Conservation (phyloP, 2,113 vertebrate species). For the Bolborhynchus lineola region DNA sequence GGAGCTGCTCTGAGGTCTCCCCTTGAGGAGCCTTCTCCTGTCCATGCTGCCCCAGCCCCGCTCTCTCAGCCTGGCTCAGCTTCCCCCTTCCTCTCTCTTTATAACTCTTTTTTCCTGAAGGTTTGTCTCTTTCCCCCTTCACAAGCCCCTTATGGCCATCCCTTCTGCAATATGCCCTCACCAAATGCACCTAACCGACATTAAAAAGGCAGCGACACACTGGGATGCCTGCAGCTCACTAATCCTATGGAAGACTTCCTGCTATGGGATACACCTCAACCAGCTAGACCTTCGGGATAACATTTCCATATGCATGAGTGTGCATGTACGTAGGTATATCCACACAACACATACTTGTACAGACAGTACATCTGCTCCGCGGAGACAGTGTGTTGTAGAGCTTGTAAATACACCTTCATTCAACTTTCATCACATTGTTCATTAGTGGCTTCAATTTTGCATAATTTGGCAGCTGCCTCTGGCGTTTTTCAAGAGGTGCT, state of each 20-base stretch:
- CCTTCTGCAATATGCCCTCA: neutral
- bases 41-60: neutral
- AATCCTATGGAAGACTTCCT: neutral
- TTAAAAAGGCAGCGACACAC: rapidly evolving
- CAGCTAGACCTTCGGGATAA: neutral
- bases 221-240: neutral
- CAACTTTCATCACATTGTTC: constrained; percentile 52
- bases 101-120: neutral
- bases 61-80: neutral
- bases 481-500: constrained; percentile 45
- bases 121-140: neutral
- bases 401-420: constrained; percentile 41
- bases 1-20: neutral
- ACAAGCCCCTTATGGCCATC: rapidly evolving
- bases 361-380: constrained; percentile 45
- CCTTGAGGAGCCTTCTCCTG: neutral
- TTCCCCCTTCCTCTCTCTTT: neutral
- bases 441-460: constrained; percentile 31
- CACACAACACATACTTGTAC: neutral
- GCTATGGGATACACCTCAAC: neutral
- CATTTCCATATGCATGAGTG: neutral
- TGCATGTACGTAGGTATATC: neutral
- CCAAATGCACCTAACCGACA: rapidly evolving
- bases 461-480: constrained; percentile 58
- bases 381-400: neutral